Conservation (phyloP, 2,113 vertebrate genomes). For the Clarias batrachus region DNA sequence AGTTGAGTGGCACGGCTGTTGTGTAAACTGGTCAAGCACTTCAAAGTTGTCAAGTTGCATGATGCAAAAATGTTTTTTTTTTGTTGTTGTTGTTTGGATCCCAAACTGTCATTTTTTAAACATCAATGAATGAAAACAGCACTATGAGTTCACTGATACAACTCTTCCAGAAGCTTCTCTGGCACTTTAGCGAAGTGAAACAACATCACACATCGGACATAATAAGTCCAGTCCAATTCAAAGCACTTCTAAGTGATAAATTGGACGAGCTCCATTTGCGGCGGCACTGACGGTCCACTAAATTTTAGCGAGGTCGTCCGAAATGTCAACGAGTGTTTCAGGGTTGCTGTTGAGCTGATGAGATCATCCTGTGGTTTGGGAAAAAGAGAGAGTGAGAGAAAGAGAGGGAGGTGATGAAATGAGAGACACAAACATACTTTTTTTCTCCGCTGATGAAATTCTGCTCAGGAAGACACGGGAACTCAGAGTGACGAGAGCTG, state of each 20-base stretch:
- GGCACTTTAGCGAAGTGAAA: not conserved
- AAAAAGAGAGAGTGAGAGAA: not conserved
- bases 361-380: not conserved
- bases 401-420: not conserved
- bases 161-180: not conserved
- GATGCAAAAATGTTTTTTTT: not conserved
- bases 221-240: not conserved
- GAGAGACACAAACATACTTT: conserved; percentile 1
- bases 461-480: conserved; percentile 13
- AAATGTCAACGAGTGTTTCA: not conserved
- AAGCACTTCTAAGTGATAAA: not conserved
- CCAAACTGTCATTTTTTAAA: not conserved
- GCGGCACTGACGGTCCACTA: not conserved
- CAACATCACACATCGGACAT: not conserved
- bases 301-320: not conserved
- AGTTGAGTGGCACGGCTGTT: not conserved
- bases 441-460: conserved; percentile 23
- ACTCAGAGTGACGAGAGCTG: not conserved
- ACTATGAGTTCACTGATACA: not conserved
- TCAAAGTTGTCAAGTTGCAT: not conserved
- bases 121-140: not conserved
- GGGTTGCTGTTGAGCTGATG: not conserved
- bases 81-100: not conserved
- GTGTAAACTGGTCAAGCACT: not conserved
- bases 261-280: not conserved